Percentiles rank a stretch among this genome's conserved stretches.
Evolutionary conservation across 2,113 vertebrate species (phyloP).

Genomic region (Phasianus colchicus): DNA sequence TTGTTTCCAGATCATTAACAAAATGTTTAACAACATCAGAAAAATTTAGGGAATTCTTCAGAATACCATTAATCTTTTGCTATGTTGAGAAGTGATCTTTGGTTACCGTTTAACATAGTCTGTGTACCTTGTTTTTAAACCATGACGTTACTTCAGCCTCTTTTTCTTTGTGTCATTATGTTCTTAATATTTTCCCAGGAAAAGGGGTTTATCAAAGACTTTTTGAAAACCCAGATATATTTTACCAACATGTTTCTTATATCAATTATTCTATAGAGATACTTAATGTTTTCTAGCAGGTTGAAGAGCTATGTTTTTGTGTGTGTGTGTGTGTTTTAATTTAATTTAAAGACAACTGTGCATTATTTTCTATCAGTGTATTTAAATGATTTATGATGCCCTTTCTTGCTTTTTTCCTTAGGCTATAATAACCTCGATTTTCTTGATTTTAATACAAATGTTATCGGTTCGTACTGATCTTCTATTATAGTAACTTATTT

Average conservation of each 20-base stretch:
- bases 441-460: background rate
- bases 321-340: too few species aligned
- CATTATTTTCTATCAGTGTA: background rate
- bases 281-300: background rate
- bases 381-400: background rate
- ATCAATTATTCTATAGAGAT: background rate
- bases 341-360: background rate
- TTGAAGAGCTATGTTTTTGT: background rate
- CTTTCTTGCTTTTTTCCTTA: background rate
- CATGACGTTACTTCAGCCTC: background rate
- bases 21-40: constrained; percentile 6
- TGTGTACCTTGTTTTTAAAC: background rate
- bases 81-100: background rate
- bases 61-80: background rate
- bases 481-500: background rate
- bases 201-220: background rate
- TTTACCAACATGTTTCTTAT: background rate
- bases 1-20: constrained; percentile 16
- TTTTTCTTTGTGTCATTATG: background rate
- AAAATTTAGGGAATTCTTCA: background rate
- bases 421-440: background rate
- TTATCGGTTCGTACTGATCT: background rate
- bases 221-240: background rate
- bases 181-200: background rate
- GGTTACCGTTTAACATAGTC: background rate